phyloP scores from a whole-genome alignment of 1,140 invertebrate genomes.

The Drosophila sechellia region DNA sequence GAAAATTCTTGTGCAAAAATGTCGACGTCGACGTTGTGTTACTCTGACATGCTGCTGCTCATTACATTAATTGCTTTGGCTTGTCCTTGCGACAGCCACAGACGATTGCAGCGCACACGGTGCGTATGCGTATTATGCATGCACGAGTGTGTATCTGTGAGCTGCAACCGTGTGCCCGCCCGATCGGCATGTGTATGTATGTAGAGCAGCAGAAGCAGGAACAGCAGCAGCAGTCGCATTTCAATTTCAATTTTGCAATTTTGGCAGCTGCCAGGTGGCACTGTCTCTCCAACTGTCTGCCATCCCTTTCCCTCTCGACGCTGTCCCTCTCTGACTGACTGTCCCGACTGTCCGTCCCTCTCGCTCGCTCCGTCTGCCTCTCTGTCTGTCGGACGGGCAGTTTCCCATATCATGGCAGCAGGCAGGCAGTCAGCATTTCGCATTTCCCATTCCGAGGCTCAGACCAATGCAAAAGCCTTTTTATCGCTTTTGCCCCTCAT shows the following conservation, averaged over 20 bases:
- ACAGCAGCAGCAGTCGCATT: slow-evolving; percentile 71
- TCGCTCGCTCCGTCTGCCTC: not conserved
- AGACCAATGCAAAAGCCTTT: slow-evolving; percentile 72
- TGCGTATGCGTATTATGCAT: slow-evolving; percentile 81
- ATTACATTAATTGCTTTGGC: slow-evolving; percentile 83
- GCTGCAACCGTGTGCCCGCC: slow-evolving; percentile 7
- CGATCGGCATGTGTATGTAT: slow-evolving; percentile 14
- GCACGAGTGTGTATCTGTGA: slow-evolving; percentile 32
- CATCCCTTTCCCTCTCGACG: slow-evolving; percentile 10
- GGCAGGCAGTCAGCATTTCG: slow-evolving; percentile 43
- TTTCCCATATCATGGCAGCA: slow-evolving; percentile 65
- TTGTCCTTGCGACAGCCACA: slow-evolving; percentile 78
- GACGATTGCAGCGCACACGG: slow-evolving; percentile 57
- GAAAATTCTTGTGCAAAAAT: slow-evolving; percentile 83
- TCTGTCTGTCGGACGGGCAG: slow-evolving; percentile 15
- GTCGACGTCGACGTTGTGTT: slow-evolving; percentile 76
- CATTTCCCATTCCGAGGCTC: slow-evolving; percentile 26
- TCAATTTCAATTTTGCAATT: slow-evolving; percentile 83
- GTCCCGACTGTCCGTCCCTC: not conserved
- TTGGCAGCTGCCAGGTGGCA: slow-evolving; percentile 81
- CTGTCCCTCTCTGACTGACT: slow-evolving; percentile 8
- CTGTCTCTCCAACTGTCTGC: slow-evolving; percentile 80
- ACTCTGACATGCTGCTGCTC: slow-evolving; percentile 77
- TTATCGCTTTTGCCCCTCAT: slow-evolving; percentile 79
- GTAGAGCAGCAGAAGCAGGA: slow-evolving; percentile 21